Base-by-base conservation (phyloP, 2,113 vertebrate species). In the Danionella cerebrum region DNA sequence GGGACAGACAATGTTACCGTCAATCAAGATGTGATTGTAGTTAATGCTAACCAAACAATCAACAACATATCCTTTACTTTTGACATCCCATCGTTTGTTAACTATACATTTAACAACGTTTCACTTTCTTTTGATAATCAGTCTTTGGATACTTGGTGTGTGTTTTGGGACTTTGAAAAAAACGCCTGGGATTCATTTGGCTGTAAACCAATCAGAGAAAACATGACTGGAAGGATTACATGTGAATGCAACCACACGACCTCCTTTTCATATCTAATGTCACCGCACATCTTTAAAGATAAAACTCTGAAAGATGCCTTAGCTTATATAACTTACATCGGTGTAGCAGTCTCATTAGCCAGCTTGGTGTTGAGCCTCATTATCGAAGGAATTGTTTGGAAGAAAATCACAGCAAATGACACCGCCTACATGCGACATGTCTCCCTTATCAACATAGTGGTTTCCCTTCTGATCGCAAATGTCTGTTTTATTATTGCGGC, bases 251-350 rank as follows among this genome's bases (percentile, higher is more conserved):
- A 63, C 24, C 85, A 86, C 33, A 79, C 91, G 50, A 92, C 90
- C 7, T 90, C 92, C 1, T 94, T 95, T 75, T 93, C 93, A 36
- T 82, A 94, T 12, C 75, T 96, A 1, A 91, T 94, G 92, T 85
- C 93, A 2, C 82, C 86, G 0, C 44, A 22, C 0, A 1, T 3
- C 18, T 68, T 74, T 0, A 4, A 58, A 0, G 1, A 76, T 52
- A 38, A 12, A 0, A n/a, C n/a, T n/a, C n/a, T n/a, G n/a, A n/a
- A n/a, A n/a, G n/a, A n/a, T n/a, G 1, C 2, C 13, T 21, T 62
- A 2, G 18, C 8, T 2, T 54, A 33, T 16, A 71, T 70, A 38
- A 91, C 88, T 0, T 85, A 80, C 0, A 54, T 88, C 7, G 92
- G 92, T 6, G 83, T 94, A 13, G 86, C 85, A 0, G 48, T 93